Conservation (phyloP, 2,113 vertebrate species). For the Conger conger region DNA sequence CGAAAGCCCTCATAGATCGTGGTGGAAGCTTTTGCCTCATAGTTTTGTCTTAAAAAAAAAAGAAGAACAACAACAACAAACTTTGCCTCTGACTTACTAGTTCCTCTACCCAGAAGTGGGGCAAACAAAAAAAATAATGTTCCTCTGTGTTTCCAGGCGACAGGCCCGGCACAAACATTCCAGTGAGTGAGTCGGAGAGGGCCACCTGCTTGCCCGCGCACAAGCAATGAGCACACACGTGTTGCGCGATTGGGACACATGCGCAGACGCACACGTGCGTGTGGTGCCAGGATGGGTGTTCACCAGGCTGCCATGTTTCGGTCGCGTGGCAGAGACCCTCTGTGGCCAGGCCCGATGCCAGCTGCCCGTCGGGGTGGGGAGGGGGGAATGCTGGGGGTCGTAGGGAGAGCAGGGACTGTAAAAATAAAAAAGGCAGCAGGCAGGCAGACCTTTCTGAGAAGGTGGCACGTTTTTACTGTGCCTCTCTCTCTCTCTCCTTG, state of each 20-base stretch:
- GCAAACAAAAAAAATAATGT: neutral
- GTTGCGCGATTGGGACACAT: neutral
- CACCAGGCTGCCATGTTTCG: too few relatives aligned
- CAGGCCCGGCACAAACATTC: neutral
- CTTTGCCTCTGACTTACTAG: neutral
- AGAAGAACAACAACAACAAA: neutral
- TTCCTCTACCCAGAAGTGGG: neutral
- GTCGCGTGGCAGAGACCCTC: too few relatives aligned
- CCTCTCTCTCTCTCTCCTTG: neutral
- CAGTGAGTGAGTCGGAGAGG: neutral
- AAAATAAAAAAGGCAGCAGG: neutral
- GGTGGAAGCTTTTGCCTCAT: constrained; percentile 32
- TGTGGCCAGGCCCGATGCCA: too few relatives aligned
- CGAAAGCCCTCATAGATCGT: constrained; percentile 33
- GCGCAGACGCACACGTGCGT: neutral
- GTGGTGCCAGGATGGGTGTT: too few relatives aligned
- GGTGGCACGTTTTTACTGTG: neutral
- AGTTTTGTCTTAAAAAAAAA: constrained; percentile 17
- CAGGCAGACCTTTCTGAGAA: too few relatives aligned
- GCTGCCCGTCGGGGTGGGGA: too few relatives aligned
- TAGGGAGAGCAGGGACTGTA: neutral
- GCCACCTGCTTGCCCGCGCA: neutral
- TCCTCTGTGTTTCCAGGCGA: neutral
- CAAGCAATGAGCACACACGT: constrained; percentile 17
- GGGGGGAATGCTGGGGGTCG: neutral